Evolutionary conservation across 2,888 invertebrate genomes (phyloP), one percentile per base, ranked within the genome.

Genomic region (Allacma fusca): DNA sequence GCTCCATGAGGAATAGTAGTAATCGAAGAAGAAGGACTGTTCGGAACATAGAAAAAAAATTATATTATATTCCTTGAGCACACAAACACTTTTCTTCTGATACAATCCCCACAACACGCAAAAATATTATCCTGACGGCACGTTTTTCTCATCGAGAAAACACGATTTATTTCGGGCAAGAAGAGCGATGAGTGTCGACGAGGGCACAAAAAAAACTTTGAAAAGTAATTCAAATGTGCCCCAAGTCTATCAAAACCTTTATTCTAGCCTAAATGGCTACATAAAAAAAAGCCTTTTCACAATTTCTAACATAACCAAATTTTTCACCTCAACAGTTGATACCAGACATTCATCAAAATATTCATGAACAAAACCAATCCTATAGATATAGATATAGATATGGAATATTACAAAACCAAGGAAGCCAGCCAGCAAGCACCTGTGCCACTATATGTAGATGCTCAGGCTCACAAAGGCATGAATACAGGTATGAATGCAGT

Each of bases 91-190:
- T 57, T 24, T 13, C 62, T 21, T 44, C 44, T 57, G n/a, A 13
- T 57, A 19, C 57, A 57, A 21, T 21, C 19, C 23, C 7, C 16
- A 57, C n/a, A 57, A 21, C 21, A 62, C 1, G 13, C 62, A 62
- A 19, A 7, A 62, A 62, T 24, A 62, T 24, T 62, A 62, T 62
- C 62, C 62, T 62, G 1, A 62, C 62, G 62, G 62, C 62, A 62
- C 62, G 62, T 62, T 62, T 62, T 62, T 62, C 62, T 7, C 62
- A 21, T 62, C 21, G 62, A 62, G 62, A 21, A 62, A 62, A 62
- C 62, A 62, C 62, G 62, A 62, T 24, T 21, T 62, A 34, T 34
- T 34, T 34, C 34, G 34, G 34, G 34, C 34, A 34, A 34, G 57
- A 57, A 57, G 21, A 62, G 21, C 34, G 34, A 62, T 21, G 4